A percentile compares a stretch with the other conserved stretches of the same genome.
phyloP scores from a whole-genome alignment of 2,113 vertebrate genomes.

The Scatophagus argus region DNA sequence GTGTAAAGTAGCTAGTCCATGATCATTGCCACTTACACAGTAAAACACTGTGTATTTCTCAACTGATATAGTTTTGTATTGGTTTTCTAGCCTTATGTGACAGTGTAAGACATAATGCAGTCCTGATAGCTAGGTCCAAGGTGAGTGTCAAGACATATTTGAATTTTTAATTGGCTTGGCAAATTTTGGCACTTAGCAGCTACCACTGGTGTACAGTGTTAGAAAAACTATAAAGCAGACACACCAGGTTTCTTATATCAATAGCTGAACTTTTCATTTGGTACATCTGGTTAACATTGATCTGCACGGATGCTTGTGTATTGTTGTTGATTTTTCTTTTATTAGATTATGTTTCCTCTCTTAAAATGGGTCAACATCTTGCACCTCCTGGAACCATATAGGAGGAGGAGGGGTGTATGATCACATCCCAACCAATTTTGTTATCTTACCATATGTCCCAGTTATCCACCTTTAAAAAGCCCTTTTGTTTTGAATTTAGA shows the following conservation, averaged over 20 bases:
- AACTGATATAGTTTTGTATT: background rate
- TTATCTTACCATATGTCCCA: conserved; percentile 15
- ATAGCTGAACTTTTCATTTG: background rate
- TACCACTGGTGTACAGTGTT: background rate
- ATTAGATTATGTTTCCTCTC: background rate
- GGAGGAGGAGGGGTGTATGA: conserved; percentile 7
- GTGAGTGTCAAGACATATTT: background rate
- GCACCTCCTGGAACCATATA: background rate
- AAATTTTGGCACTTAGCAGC: background rate
- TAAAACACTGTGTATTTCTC: background rate
- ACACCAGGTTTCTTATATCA: background rate
- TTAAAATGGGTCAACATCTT: conserved; percentile 46
- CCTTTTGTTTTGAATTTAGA: background rate
- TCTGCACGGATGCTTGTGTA: background rate
- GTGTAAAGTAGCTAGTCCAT: background rate
- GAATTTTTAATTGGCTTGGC: background rate
- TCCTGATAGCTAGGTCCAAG: background rate
- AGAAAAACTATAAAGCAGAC: background rate
- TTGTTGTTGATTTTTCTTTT: background rate
- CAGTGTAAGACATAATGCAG: background rate
- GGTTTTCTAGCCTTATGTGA: background rate
- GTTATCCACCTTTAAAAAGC: background rate
- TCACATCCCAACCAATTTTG: background rate
- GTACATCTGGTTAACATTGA: background rate
- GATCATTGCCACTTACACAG: background rate